Base-by-base conservation (phyloP, 2,797 vertebrate genomes). In the Percopsis omiscomaycus region DNA sequence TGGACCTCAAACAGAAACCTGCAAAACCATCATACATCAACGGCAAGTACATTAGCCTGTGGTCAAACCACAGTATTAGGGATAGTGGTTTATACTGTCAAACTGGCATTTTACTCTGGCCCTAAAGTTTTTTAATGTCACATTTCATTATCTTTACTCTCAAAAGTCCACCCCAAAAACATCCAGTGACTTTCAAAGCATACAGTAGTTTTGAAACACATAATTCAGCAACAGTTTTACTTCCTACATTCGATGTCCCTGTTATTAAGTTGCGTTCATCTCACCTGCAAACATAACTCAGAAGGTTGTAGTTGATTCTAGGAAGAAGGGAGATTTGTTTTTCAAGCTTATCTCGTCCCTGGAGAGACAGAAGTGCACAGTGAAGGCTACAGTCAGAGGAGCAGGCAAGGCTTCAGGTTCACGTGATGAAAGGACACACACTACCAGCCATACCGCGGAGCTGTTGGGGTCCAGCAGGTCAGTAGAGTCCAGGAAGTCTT, bases 1-100 rank as follows among this genome's bases (percentile, higher is more conserved):
- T 99, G 96, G 66, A 99, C 94, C 86, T 98, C 95, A 0, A 95
- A 92, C 15, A 99, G 91, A 79, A 99, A 99, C 84, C 97, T 99
- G 71, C 9, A 28, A 32, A 50, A 54, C 50, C 73, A 47, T 27
- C 45, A 29, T 6, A 22, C 3, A 61, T 0, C 6, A 54, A 55
- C 6, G 50, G 32, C 15, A 46, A 37, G 32, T 37, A 37, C 5
- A 5, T 5, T 37, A 8, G 22, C 22, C 32, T 5, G 5, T 37
- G 32, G 32, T 37, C 32, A 37, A 37, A 37, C 32, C 8, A 22
- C 22, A 37, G 32, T 37, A 8, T 37, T 37, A 37, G 8, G 32
- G 0, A 5, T 37, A 37, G 8, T 37, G 32, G 4, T 37, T 37
- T 37, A 22, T 37, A 37, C 1, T 8, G 32, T 37, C 32, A 37